Evolutionary conservation across 2,888 invertebrate genomes (phyloP).

Genomic region (Dinocampus coccinellae): DNA sequence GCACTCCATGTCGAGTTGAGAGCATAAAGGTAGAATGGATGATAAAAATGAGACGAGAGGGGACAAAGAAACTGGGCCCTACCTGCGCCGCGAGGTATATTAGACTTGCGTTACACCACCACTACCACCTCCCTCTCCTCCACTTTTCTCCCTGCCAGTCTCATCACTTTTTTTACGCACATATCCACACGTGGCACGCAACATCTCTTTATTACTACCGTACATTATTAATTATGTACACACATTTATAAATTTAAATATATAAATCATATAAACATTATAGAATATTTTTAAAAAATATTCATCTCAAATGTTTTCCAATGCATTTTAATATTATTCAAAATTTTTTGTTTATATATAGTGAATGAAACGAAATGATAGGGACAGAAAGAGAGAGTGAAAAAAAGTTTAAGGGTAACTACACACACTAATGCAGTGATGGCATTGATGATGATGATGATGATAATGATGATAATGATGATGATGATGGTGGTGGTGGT

Average conservation of each 20-base stretch:
- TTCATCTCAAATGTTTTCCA: neutral
- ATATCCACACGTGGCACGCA: constrained; percentile 39
- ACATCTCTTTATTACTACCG: constrained; percentile 37
- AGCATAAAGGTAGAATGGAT: constrained; percentile 51
- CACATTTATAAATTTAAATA: too few species aligned
- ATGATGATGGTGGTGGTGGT: too few species aligned
- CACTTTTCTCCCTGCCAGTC: constrained; percentile 3
- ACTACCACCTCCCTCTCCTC: constrained; percentile 17
- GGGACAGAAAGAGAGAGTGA: neutral
- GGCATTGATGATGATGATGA: too few species aligned
- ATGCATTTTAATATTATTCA: too few species aligned
- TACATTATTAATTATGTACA: neutral
- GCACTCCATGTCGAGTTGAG: constrained; percentile 50
- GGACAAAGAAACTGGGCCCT: constrained; percentile 47
- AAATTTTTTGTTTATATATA: neutral
- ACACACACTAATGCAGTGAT: too few species aligned
- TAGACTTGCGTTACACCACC: constrained; percentile 49
- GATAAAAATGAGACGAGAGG: constrained; percentile 47
- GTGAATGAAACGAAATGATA: neutral
- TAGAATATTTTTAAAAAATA: neutral
- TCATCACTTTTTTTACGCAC: neutral
- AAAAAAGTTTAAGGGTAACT: constrained; percentile 6
- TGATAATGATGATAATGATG: too few species aligned
- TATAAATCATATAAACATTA: neutral
- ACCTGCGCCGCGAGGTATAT: constrained; percentile 44